phyloP scores from a whole-genome alignment of 1,140 invertebrate species.

The Amyelois transitella region DNA sequence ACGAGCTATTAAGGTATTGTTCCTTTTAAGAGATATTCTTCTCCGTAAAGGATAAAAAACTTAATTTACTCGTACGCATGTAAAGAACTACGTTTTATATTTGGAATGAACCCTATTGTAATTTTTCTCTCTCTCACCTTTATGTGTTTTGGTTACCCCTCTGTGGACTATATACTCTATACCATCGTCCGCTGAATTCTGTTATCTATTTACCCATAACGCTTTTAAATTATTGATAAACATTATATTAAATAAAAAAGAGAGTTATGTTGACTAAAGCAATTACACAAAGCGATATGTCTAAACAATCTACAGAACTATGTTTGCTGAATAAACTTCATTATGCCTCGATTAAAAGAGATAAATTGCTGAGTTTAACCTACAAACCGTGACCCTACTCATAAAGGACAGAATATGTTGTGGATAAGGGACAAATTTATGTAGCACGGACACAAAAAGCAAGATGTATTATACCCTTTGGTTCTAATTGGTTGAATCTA shows the following conservation, averaged over 20 bases:
- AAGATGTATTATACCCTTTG: constrained; percentile 1
- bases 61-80: too few relatives aligned
- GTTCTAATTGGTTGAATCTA: background rate
- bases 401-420: constrained; percentile 52
- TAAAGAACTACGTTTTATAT: too few relatives aligned
- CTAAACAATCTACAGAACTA: constrained; percentile 14
- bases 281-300: constrained; percentile 6
- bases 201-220: too few relatives aligned
- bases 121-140: too few relatives aligned
- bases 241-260: background rate
- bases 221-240: too few relatives aligned
- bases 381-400: constrained; percentile 48
- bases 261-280: background rate
- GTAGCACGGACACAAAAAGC: constrained; percentile 49
- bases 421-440: constrained; percentile 55
- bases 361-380: constrained; percentile 44
- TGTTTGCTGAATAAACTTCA: constrained; percentile 35
- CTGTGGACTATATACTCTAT: too few relatives aligned
- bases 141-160: too few relatives aligned
- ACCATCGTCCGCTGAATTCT: too few relatives aligned
- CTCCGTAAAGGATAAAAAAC: too few relatives aligned
- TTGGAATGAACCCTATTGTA: too few relatives aligned
- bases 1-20: too few relatives aligned
- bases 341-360: constrained; percentile 50
- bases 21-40: too few relatives aligned